phyloP scores from a whole-genome alignment of 2,113 vertebrate genomes.

The Hylia prasina region DNA sequence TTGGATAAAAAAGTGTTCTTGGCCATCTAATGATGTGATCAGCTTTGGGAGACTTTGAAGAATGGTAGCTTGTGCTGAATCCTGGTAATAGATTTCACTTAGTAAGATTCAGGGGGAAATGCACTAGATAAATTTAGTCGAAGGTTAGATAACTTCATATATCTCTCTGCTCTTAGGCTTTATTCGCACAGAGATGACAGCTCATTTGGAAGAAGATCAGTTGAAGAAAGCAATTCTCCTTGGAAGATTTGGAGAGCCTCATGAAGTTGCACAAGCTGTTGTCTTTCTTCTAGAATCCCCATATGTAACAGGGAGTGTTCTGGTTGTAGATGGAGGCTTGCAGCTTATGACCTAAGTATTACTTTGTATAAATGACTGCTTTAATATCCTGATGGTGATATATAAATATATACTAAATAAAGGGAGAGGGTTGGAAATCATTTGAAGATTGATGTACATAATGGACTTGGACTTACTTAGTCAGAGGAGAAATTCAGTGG shows the following conservation, averaged over 20 bases:
- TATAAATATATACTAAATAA: background rate
- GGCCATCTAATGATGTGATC: background rate
- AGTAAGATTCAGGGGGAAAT: background rate
- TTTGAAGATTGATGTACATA: background rate
- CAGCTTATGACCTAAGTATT: slow-evolving; percentile 74
- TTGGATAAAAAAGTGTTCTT: background rate
- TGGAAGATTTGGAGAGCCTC: slow-evolving; percentile 83
- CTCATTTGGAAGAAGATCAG: slow-evolving; percentile 76
- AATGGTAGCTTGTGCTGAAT: background rate
- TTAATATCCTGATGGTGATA: background rate
- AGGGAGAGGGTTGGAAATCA: background rate
- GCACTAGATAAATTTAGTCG: background rate
- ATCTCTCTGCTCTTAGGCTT: slow-evolving; percentile 77
- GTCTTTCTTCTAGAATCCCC: slow-evolving; percentile 86
- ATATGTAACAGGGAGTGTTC: slow-evolving; percentile 87
- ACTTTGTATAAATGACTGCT: background rate
- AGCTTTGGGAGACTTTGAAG: background rate
- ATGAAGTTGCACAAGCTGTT: slow-evolving; percentile 82
- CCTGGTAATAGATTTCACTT: background rate
- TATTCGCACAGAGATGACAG: slow-evolving; percentile 90
- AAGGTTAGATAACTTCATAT: background rate
- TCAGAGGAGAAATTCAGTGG: background rate
- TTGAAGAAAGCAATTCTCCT: slow-evolving; percentile 75
- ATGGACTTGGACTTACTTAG: background rate
- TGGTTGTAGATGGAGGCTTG: slow-evolving; percentile 90